A percentile compares a stretch with the other conserved stretches of the same genome.
Evolutionary conservation across 2,113 vertebrate genomes (phyloP).

Genomic region (Megaptera novaeangliae): DNA sequence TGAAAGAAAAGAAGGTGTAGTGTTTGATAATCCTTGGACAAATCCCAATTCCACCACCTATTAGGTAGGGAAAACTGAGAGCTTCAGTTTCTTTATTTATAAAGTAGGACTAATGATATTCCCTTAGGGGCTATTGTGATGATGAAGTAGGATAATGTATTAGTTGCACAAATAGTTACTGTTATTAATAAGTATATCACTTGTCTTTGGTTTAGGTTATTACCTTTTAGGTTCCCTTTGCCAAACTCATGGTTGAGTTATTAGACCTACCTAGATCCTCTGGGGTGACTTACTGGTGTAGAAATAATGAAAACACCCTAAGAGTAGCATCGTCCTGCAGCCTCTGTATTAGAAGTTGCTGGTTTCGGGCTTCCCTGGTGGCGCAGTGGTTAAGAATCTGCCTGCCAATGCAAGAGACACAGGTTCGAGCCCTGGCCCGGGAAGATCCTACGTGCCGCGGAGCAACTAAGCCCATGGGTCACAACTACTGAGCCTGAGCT

Average conservation of each 20-base stretch:
- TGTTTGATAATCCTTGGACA: background rate
- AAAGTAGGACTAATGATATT: background rate
- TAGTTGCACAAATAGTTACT: background rate
- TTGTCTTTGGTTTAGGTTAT: background rate
- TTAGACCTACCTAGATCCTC: background rate
- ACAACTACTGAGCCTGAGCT: no score
- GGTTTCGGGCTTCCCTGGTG: background rate
- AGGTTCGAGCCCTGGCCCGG: no score
- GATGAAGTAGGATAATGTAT: background rate
- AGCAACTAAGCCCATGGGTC: no score
- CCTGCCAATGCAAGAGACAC: no score
- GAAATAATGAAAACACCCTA: background rate
- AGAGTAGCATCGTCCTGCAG: background rate
- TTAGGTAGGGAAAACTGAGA: background rate
- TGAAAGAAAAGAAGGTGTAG: background rate
- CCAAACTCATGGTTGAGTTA: background rate
- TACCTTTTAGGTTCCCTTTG: conserved; percentile 2
- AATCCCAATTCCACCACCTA: background rate
- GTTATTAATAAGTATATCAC: background rate
- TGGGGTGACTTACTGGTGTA: background rate
- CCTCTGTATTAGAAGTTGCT: background rate
- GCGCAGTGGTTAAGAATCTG: no score
- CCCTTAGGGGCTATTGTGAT: background rate
- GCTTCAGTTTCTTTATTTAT: background rate
- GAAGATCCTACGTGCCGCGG: no score